Conservation (phyloP, 2,113 vertebrate species). For the Butastur rufipennis region DNA sequence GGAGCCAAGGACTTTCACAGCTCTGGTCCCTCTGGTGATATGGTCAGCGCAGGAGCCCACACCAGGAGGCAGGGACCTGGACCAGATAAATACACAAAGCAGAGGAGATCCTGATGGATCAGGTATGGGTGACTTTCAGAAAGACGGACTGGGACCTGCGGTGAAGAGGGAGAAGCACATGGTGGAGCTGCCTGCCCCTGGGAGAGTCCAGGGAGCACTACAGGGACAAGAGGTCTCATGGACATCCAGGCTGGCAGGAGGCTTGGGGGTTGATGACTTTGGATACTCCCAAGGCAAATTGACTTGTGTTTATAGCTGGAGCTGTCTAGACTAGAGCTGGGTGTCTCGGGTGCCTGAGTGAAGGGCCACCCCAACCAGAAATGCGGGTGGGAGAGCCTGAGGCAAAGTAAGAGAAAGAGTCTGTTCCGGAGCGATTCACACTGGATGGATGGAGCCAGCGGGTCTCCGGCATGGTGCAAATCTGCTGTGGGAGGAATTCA, state of each 20-base stretch:
- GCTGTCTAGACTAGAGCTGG: neutral
- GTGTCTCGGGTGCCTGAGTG: neutral
- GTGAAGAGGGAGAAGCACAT: neutral
- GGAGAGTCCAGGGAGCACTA: neutral
- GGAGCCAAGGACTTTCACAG: neutral
- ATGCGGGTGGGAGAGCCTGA: neutral
- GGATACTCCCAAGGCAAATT: neutral
- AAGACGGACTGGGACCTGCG: neutral
- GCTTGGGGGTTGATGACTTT: neutral
- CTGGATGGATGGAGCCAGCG: rapidly evolving
- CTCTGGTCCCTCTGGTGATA: neutral
- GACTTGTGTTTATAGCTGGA: neutral
- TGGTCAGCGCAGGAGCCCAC: neutral
- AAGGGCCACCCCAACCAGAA: neutral
- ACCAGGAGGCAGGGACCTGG: neutral
- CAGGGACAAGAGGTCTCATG: neutral
- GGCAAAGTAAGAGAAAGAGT: neutral
- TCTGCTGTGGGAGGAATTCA: neutral
- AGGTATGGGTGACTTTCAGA: neutral
- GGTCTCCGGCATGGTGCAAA: neutral
- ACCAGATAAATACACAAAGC: neutral
- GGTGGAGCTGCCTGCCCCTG: neutral
- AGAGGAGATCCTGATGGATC: neutral
- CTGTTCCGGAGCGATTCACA: neutral
- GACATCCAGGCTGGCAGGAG: neutral